Conservation (phyloP, 2,888 invertebrate genomes). For the Pteria penguin region DNA sequence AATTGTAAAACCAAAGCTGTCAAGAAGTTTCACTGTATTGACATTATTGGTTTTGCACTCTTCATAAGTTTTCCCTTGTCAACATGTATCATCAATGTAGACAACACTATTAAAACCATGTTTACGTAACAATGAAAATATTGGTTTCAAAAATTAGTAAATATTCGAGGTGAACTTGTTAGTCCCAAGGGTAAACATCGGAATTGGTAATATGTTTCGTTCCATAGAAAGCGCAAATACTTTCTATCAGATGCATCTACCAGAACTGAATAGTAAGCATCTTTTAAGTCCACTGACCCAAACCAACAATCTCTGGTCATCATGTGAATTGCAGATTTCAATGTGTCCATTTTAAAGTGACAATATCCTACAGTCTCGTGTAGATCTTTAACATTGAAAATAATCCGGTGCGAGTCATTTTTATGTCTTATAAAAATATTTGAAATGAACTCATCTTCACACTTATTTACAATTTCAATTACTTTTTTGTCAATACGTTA, state of each 20-base stretch:
- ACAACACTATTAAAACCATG: conserved; percentile 6
- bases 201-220: conserved; percentile 28
- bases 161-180: conserved; percentile 26
- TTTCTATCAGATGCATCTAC: conserved; percentile 22
- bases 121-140: conserved; percentile 8
- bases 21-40: conserved; percentile 21
- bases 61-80: conserved; percentile 13
- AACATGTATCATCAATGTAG: conserved; percentile 41
- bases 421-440: conserved; percentile 44
- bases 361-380: conserved; percentile 37
- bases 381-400: conserved; percentile 44
- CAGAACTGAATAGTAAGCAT: conserved; percentile 47
- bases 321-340: conserved; percentile 33
- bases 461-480: background rate
- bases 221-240: conserved; percentile 44
- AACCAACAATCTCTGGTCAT: conserved; percentile 41
- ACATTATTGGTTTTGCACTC: conserved; percentile 27
- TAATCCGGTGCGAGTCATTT: conserved; percentile 34
- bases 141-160: conserved; percentile 43
- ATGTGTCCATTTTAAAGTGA: conserved; percentile 56
- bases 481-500: background rate
- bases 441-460: conserved; percentile 28
- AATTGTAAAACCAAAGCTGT: conserved; percentile 35
- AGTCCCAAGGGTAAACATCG: conserved; percentile 42
- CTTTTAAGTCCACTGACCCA: conserved; percentile 42